Conservation (phyloP, 2,113 vertebrate genomes). For the Vidua chalybeata region DNA sequence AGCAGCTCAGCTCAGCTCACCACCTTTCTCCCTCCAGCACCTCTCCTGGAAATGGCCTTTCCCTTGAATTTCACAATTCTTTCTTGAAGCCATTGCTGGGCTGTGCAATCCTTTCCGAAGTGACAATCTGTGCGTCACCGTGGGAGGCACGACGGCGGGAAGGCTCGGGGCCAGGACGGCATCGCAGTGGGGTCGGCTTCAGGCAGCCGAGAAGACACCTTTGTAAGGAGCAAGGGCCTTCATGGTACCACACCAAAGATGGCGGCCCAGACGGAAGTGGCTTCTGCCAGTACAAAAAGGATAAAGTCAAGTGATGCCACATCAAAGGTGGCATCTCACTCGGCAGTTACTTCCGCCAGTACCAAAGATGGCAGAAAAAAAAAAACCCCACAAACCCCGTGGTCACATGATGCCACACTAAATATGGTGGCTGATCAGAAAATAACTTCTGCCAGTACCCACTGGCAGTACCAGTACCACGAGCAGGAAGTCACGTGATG, state of each 20-base stretch:
- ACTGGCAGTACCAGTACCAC: too few relatives aligned
- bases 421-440: not conserved
- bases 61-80: not conserved
- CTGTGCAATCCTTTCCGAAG: not conserved
- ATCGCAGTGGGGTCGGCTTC: fast-evolving
- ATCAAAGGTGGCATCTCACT: not conserved
- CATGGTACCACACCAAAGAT: not conserved
- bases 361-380: not conserved
- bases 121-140: fast-evolving
- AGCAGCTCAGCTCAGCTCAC: too few relatives aligned
- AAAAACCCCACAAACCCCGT: too few relatives aligned
- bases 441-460: too few relatives aligned
- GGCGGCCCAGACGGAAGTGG: fast-evolving
- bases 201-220: fast-evolving
- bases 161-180: not conserved
- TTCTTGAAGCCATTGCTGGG: not conserved
- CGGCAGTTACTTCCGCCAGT: fast-evolving
- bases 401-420: too few relatives aligned
- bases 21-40: not conserved
- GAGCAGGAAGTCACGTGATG: too few relatives aligned
- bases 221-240: fast-evolving
- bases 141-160: not conserved
- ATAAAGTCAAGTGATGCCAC: not conserved
- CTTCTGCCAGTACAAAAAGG: not conserved
- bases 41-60: not conserved